Conservation (phyloP, 2,797 vertebrate species). For the Cetoscarus ocellatus region DNA sequence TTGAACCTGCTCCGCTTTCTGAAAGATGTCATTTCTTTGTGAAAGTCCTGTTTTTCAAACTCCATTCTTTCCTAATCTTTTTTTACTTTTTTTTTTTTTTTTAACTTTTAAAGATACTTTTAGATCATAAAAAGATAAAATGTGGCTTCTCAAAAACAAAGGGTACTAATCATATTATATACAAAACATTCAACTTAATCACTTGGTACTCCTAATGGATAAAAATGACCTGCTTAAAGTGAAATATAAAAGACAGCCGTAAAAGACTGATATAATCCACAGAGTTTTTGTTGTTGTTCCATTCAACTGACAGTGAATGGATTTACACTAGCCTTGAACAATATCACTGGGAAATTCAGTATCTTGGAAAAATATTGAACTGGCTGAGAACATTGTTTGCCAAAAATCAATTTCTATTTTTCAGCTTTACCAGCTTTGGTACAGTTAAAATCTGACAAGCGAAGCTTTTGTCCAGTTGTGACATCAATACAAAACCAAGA, state of each 20-base stretch:
- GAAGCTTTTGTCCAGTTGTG: constrained; percentile 10
- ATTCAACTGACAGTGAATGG: constrained; percentile 15
- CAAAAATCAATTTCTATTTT: constrained; percentile 12
- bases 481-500: constrained; percentile 28
- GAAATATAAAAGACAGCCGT: background rate
- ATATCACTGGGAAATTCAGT: constrained; percentile 6
- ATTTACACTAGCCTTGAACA: constrained; percentile 10
- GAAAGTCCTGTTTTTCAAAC: background rate
- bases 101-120: background rate
- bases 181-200: no score
- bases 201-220: background rate
- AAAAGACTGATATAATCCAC: background rate
- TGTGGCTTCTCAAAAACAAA: background rate
- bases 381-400: constrained; percentile 2
- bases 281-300: constrained; percentile 4
- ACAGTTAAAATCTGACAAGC: constrained; percentile 1
- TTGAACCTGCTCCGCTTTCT: constrained; percentile 9
- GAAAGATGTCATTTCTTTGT: constrained; percentile 2
- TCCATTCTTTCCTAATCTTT: background rate
- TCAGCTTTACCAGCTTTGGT: constrained; percentile 2
- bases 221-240: background rate
- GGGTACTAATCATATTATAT: background rate
- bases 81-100: no score
- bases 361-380: constrained; percentile 23
- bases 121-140: background rate